phyloP scores from a whole-genome alignment of 2,888 invertebrate genomes.

The Xestia rhomboidea region DNA sequence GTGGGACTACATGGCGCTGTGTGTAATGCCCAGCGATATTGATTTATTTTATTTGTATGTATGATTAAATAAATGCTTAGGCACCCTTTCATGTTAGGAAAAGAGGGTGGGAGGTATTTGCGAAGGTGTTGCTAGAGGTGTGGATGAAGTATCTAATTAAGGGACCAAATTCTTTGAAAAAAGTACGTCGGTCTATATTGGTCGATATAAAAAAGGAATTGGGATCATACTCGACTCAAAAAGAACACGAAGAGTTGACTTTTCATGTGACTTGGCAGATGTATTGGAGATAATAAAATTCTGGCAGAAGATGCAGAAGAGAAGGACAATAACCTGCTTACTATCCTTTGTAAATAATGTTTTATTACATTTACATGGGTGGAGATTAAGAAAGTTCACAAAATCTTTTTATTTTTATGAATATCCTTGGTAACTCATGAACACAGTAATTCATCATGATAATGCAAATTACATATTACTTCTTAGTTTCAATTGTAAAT shows the following conservation, averaged over 20 bases:
- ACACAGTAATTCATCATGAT: neutral
- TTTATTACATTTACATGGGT: neutral
- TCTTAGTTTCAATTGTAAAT: conserved; percentile 32
- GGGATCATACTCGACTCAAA: neutral
- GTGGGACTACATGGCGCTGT: too few species aligned
- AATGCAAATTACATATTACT: neutral
- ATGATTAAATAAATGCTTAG: neutral
- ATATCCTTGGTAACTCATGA: neutral
- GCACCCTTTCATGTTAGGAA: neutral
- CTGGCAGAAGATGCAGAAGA: too few species aligned
- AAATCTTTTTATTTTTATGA: neutral
- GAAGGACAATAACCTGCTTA: too few species aligned
- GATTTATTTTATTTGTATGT: neutral
- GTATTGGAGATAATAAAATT: too few species aligned
- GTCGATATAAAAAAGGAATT: neutral
- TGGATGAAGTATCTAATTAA: neutral
- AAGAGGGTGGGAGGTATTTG: neutral
- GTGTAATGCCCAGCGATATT: too few species aligned
- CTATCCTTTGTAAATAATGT: neutral
- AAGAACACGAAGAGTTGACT: too few species aligned
- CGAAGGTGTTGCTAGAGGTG: neutral
- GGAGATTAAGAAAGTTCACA: neutral
- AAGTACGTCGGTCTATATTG: neutral
- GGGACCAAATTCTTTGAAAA: neutral
- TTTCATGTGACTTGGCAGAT: too few species aligned